phyloP scores from a whole-genome alignment of 2,888 invertebrate species.

The Acanthopleura granulata region DNA sequence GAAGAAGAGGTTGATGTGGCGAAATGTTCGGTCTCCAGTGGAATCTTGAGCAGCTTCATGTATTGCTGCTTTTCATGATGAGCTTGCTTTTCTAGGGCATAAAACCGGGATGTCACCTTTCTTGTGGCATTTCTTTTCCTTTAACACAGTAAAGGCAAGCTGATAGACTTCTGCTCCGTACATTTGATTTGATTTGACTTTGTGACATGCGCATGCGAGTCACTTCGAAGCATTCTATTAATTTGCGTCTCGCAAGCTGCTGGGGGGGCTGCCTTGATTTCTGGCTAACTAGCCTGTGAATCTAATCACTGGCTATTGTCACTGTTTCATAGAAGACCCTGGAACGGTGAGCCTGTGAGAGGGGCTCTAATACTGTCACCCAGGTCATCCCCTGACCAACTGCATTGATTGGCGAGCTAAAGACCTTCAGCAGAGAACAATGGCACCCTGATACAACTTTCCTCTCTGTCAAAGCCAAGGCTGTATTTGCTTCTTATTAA shows the following conservation, averaged over 20 bases:
- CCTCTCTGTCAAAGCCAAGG: constrained; percentile 4
- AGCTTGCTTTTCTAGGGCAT: no score
- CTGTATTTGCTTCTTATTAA: constrained; percentile 5
- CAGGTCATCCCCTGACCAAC: neutral
- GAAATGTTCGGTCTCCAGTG: no score
- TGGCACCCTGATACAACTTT: neutral
- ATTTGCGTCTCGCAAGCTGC: neutral
- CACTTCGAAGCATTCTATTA: neutral
- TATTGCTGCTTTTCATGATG: no score
- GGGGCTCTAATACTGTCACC: neutral
- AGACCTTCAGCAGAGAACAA: neutral
- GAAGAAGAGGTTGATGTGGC: no score
- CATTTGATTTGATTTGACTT: constrained; percentile 5
- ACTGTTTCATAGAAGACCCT: neutral
- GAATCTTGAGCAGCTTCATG: no score
- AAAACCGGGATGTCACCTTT: no score
- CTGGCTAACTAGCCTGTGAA: constrained; percentile 8
- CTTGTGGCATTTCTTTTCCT: no score
- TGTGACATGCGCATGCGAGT: neutral
- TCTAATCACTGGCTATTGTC: constrained; percentile 11
- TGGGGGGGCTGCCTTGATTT: neutral
- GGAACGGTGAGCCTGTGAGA: neutral
- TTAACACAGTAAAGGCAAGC: no score
- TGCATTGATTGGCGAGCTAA: constrained; percentile 9
- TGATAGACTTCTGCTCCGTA: neutral